Percentiles rank a stretch among this genome's conserved stretches.
Conservation (phyloP, 2,113 vertebrate species). For the Brachyhypopomus gauderio region DNA sequence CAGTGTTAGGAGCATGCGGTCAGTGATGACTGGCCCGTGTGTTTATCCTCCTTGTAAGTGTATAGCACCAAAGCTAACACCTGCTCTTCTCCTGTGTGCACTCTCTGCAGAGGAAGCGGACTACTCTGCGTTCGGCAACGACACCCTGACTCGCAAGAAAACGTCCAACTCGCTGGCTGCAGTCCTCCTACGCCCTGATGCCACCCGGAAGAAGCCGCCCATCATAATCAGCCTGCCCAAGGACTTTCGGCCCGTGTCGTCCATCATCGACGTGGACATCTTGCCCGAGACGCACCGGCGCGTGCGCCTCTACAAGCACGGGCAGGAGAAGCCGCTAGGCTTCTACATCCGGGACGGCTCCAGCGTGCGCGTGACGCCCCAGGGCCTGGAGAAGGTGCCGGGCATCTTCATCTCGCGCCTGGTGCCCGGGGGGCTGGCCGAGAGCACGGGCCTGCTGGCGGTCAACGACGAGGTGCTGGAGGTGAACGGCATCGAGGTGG, state of each 20-base stretch:
- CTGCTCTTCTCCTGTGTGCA: slow-evolving; percentile 30
- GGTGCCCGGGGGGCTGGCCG: slow-evolving; percentile 92
- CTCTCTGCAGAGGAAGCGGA: slow-evolving; percentile 90
- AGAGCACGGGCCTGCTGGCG: slow-evolving; percentile 92
- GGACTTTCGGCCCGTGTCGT: slow-evolving; percentile 96
- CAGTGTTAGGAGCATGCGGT: not conserved
- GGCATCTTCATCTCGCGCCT: slow-evolving; percentile 91
- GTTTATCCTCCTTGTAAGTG: too few species aligned
- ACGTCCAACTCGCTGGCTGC: slow-evolving; percentile 81
- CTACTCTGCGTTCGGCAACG: slow-evolving; percentile 90
- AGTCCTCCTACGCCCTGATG: slow-evolving; percentile 86
- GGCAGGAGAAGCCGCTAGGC: slow-evolving; percentile 91
- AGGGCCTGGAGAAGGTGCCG: slow-evolving; percentile 93
- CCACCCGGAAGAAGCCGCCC: slow-evolving; percentile 86
- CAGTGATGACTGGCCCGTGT: too few species aligned
- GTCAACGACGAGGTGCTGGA: slow-evolving; percentile 97
- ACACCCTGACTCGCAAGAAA: slow-evolving; percentile 89
- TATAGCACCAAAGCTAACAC: not conserved
- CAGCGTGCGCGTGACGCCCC: slow-evolving; percentile 90
- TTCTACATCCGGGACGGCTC: slow-evolving; percentile 98
- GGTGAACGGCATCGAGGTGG: slow-evolving; percentile 96
- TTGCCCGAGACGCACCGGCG: slow-evolving; percentile 93
- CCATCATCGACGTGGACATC: slow-evolving; percentile 97
- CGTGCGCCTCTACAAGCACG: slow-evolving; percentile 94
- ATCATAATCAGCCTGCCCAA: slow-evolving; percentile 92